phyloP scores from a whole-genome alignment of 2,797 vertebrate species.

The Myripristis jacobus region DNA sequence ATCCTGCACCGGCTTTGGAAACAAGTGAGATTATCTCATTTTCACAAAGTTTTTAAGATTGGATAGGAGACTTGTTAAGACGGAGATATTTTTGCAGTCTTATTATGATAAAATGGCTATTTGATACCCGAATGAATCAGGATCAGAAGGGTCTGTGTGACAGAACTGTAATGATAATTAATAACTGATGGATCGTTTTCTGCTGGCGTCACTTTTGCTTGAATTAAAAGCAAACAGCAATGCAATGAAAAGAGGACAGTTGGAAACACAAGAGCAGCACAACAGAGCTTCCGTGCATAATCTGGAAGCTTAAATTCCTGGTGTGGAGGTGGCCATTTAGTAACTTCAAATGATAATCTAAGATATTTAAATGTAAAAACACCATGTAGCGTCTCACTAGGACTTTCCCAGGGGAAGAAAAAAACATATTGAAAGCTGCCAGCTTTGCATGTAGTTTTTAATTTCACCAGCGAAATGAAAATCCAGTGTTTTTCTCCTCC shows the following conservation, averaged over 20 bases:
- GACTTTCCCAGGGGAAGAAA: too few species aligned
- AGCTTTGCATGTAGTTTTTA: slow-evolving; percentile 30
- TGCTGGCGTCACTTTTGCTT: slow-evolving; percentile 25
- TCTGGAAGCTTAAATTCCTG: too few species aligned
- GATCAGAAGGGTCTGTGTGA: slow-evolving; percentile 22
- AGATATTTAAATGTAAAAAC: too few species aligned
- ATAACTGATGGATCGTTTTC: slow-evolving; percentile 37
- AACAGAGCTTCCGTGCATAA: too few species aligned
- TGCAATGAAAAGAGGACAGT: background rate
- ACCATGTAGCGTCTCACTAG: too few species aligned
- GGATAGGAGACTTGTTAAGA: too few species aligned
- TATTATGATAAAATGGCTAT: slow-evolving; percentile 41
- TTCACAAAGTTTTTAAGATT: background rate
- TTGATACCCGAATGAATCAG: slow-evolving; percentile 4
- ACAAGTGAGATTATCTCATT: too few species aligned
- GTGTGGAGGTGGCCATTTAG: too few species aligned
- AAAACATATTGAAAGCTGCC: background rate
- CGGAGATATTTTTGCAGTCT: background rate
- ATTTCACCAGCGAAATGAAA: slow-evolving; percentile 43
- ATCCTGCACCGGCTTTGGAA: too few species aligned
- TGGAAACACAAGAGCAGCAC: background rate
- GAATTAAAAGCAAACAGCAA: slow-evolving; percentile 32
- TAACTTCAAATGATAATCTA: too few species aligned
- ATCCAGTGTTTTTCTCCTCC: slow-evolving; percentile 2
- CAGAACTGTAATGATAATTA: slow-evolving; percentile 1